A percentile compares a stretch with the other conserved stretches of the same genome.
Conservation (phyloP, 2,113 vertebrate genomes). For the Vulpes ferrilata region DNA sequence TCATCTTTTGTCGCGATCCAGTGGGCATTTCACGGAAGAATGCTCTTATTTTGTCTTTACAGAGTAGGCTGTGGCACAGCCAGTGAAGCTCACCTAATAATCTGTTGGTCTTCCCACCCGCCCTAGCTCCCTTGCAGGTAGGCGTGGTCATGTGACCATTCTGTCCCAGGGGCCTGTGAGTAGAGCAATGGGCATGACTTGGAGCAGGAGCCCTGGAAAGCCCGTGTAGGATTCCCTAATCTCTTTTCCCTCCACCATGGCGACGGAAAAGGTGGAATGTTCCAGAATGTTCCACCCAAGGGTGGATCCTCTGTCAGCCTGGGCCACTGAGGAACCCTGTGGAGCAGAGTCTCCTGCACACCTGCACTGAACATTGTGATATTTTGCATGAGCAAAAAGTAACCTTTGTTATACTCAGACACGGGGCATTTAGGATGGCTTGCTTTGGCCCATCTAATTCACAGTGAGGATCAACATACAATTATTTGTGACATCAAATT, state of each 20-base stretch:
- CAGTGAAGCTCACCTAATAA: fast-evolving
- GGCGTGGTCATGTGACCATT: background rate
- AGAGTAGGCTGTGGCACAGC: background rate
- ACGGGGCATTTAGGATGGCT: too few relatives aligned
- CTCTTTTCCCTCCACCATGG: background rate
- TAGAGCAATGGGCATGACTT: fast-evolving
- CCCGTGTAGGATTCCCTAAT: fast-evolving
- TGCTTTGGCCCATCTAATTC: background rate
- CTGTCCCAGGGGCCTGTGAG: background rate
- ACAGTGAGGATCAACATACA: fast-evolving
- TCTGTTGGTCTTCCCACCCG: background rate
- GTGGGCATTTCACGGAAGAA: background rate
- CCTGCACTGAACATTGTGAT: background rate
- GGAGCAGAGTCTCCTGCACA: background rate
- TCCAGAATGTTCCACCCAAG: background rate
- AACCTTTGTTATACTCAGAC: background rate
- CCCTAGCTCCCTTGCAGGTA: background rate
- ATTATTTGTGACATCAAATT: background rate
- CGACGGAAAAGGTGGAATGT: background rate
- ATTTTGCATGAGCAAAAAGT: background rate
- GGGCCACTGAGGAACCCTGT: background rate
- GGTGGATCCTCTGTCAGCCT: background rate
- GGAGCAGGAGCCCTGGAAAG: background rate
- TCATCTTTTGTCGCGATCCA: fast-evolving
- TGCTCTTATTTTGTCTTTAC: fast-evolving